A percentile compares a stretch with the other conserved stretches of the same genome.
Evolutionary conservation across 2,888 invertebrate species (phyloP).

Genomic region (Drosophila neoperkinsi): DNA sequence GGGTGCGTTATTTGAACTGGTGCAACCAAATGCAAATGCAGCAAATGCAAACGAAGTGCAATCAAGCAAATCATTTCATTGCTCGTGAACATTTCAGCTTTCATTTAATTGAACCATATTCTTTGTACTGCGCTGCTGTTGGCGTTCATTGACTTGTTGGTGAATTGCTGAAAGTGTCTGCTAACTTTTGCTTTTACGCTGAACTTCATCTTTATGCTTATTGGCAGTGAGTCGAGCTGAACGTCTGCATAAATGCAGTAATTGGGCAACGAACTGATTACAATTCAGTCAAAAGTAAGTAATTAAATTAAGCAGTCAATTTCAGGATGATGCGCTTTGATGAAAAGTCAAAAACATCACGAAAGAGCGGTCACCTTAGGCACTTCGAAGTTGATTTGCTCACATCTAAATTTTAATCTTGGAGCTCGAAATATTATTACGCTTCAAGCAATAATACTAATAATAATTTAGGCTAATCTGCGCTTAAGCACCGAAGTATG

Average conservation of each 20-base stretch:
- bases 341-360: not conserved
- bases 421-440: not conserved
- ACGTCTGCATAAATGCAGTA: not conserved
- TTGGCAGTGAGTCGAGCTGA: not conserved
- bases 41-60: slow-evolving; percentile 24
- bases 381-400: not conserved
- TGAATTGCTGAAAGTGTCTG: slow-evolving; percentile 11
- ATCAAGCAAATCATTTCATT: slow-evolving; percentile 10
- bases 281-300: slow-evolving; percentile 6
- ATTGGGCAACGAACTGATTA: slow-evolving; percentile 4
- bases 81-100: slow-evolving; percentile 5
- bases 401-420: not conserved
- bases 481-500: not conserved
- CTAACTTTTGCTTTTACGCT: slow-evolving; percentile 33
- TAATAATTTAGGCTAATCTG: not conserved
- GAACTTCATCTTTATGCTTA: slow-evolving; percentile 14
- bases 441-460: not conserved
- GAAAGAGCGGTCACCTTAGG: too few species aligned
- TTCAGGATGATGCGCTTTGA: not conserved
- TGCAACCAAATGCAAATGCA: slow-evolving; percentile 28
- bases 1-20: slow-evolving; percentile 29
- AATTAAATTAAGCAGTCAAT: slow-evolving; percentile 12
- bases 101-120: slow-evolving; percentile 29
- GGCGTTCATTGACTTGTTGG: slow-evolving; percentile 29
- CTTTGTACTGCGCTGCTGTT: not conserved